Conservation (phyloP, 2,888 invertebrate species). For the Diarsia rubi region DNA sequence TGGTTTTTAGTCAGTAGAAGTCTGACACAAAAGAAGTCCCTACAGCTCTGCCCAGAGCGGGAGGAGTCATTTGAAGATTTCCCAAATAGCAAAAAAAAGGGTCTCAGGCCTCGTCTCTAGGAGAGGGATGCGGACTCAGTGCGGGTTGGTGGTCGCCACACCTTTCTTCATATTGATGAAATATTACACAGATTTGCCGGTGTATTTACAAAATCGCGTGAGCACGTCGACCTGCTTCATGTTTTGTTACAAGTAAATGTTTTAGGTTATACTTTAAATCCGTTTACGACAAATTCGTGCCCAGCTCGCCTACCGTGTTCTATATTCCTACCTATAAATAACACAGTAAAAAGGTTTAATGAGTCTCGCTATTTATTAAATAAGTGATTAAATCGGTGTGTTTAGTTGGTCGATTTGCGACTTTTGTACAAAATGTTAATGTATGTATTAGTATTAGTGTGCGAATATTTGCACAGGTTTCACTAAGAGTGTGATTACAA, state of each 20-base stretch:
- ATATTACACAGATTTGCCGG: neutral
- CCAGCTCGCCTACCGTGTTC: neutral
- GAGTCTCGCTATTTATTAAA: conserved; percentile 50
- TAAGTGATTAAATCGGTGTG: conserved; percentile 20
- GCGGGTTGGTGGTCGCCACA: too few species aligned
- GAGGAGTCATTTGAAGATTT: too few species aligned
- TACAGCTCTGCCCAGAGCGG: too few species aligned
- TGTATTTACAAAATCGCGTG: neutral
- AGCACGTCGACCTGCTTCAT: neutral
- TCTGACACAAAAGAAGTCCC: too few species aligned
- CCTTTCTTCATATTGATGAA: neutral
- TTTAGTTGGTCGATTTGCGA: conserved; percentile 17
- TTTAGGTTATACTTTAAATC: neutral
- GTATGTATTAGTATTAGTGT: conserved; percentile 22
- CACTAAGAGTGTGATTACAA: neutral
- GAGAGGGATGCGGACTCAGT: too few species aligned
- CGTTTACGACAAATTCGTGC: neutral
- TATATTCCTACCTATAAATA: neutral
- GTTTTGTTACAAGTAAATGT: conserved; percentile 4
- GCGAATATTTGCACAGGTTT: conserved; percentile 9
- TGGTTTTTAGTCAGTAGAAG: too few species aligned
- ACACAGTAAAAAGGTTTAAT: neutral
- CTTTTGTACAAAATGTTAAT: conserved; percentile 43
- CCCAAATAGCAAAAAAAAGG: too few species aligned
- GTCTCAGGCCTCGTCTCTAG: too few species aligned